Base-by-base conservation (phyloP, 2,888 invertebrate genomes). In the Xanthia icteritia region DNA sequence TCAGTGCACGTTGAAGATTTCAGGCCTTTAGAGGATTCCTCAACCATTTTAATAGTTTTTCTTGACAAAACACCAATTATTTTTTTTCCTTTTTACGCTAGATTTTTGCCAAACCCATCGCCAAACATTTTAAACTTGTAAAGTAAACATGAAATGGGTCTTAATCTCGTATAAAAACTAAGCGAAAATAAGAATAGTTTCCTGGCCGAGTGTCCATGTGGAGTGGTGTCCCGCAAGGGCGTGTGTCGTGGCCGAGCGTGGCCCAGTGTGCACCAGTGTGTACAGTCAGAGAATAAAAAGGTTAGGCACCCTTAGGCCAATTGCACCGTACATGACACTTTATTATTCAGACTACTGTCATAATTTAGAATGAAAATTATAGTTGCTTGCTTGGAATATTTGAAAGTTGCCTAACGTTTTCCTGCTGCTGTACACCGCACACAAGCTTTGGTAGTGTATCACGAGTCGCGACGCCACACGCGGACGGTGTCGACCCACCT, bases 401-500 rank as follows among this genome's bases (percentile, higher is more conserved):
- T 9, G 23, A 2, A 4, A 63, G 42, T 48, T 27, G 54, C 31
- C 72, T 56, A 78, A 48, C 58, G 58, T 60, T 48, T 6, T 48
- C 48, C 20, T 68, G 17, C 68, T 8, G 56, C 31, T 48, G 63
- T 42, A 61, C 65, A n/a, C 4, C 15, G 69, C 77, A 15, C 91
- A 89, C 89, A 79, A 69, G 90, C 89, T 88, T 85, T 88, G 87
- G 83, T 81, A 84, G 70, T n/a, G 71, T 11, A 77, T 87, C 86
- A 87, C 39, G 20, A 15, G 63, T 70, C 83, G 83, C 75, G 74
- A 31, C 71, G 83, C 87, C 90, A 89, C 90, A 87, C 79, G 85
- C 82, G 83, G 69, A 83, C 89, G 92, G 86, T 83, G 82, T 89
- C 84, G 84, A 88, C 87, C 92, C 89, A 86, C 91, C 93, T 93